These are phyloP conservation scores for Poecilia wingei DNA, from an alignment of 2,797 vertebrate genomes.

Conservation along the genomic window DNA sequence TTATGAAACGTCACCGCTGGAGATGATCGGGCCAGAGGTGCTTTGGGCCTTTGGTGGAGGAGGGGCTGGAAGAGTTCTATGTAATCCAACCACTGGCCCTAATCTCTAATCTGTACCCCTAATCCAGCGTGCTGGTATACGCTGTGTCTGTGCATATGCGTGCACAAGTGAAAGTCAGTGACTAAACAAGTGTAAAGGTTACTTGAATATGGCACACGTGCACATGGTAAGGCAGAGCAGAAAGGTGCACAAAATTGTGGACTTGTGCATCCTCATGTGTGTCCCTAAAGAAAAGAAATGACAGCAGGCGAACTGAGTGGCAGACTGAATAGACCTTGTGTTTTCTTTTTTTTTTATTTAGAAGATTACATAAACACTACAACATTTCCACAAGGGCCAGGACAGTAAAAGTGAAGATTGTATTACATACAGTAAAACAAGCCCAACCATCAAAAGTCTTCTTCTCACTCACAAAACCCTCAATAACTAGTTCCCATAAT, in stretches of 20 bases:
- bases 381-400: slow-evolving; percentile 46
- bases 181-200: slow-evolving; percentile 46
- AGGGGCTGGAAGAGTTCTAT: slow-evolving; percentile 59
- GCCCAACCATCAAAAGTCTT: slow-evolving; percentile 5
- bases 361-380: slow-evolving; percentile 62
- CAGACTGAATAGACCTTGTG: slow-evolving; percentile 54
- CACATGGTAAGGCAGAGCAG: slow-evolving; percentile 40
- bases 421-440: slow-evolving; percentile 23
- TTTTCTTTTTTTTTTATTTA: slow-evolving; percentile 18
- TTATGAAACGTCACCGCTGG: slow-evolving; percentile 30
- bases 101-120: slow-evolving; percentile 84
- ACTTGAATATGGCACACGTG: slow-evolving; percentile 46
- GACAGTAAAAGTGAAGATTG: slow-evolving; percentile 49
- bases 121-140: slow-evolving; percentile 71
- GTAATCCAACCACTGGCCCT: slow-evolving; percentile 78
- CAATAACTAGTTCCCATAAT: neutral
- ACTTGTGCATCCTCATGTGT: slow-evolving; percentile 12
- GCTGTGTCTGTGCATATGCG: slow-evolving; percentile 30
- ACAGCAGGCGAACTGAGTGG: slow-evolving; percentile 35
- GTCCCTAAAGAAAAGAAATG: slow-evolving; percentile 26
- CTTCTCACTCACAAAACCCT: neutral
- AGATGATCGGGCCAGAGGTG: slow-evolving; percentile 61
- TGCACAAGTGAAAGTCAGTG: slow-evolving; percentile 13
- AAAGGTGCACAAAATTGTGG: slow-evolving; percentile 24
- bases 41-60: slow-evolving; percentile 58